Base-by-base conservation (phyloP, 2,888 invertebrate species). In the Hyalella azteca region DNA sequence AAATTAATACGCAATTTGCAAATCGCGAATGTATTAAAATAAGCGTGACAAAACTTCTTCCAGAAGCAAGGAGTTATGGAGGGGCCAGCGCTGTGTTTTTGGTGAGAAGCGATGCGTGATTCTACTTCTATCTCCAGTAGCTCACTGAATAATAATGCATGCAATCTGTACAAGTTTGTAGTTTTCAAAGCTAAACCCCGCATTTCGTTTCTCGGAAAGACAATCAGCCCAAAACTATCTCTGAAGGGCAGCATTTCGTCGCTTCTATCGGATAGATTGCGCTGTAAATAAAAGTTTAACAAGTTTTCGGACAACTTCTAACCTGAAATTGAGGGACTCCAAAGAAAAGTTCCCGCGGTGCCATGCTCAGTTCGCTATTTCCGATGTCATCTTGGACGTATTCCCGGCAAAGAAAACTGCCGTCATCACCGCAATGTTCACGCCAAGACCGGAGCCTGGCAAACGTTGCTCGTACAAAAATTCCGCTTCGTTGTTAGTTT, bases 311-410 rank as follows among this genome's bases (percentile, higher is more conserved):
- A 36, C 36, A 66, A 66, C 66, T 66, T 66, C 29, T 36, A 66
- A 66, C 66, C 66, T 66, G 66, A 66, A 66, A 66, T 66, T 66
- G 66, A 66, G 66, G 66, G 66, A 66, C 66, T 66, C 66, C 66
- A 66, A 66, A 66, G 36, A 66, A 66, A 66, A 66, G 66, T 29
- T 32, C n/a, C 66, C 36, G 4, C 66, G 36, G 2, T 19, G 66
- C 29, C 36, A 36, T 66, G 66, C 66, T 66, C 36, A 36, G 66
- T 36, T 22, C 39, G 66, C 19, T 66, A 29, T 36, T 66, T n/a
- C 36, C 29, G 36, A 36, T n/a, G 66, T n/a, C 22, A 29, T 66
- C 29, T 66, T 36, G 66, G 36, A 66, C 66, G 39, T 66, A 66
- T 66, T 66, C 66, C 66, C 29, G n/a, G 0, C 36, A 29, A 66